These are phyloP conservation scores for Aldabrachelys gigantea DNA, from an alignment of 2,113 vertebrate species.

Conservation along the genomic window DNA sequence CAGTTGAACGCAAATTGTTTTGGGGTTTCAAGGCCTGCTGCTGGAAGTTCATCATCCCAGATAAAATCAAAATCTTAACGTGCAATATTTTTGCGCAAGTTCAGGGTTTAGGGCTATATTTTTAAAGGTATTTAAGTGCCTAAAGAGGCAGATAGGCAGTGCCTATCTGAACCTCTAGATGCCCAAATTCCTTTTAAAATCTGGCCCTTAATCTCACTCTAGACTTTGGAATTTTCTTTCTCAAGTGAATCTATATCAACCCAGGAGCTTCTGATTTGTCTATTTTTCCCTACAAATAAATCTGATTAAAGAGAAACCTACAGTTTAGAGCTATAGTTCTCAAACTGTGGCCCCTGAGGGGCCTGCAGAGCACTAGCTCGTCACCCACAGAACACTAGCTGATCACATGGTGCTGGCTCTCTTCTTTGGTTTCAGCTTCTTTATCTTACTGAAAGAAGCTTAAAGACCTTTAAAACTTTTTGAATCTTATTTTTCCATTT, in stretches of 20 bases:
- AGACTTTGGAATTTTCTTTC: not conserved
- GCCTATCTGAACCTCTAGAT: not conserved
- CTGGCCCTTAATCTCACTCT: not conserved
- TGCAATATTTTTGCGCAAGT: not conserved
- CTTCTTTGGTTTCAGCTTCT: not conserved
- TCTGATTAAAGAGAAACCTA: not conserved
- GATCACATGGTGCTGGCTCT: not conserved
- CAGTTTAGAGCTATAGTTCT: not conserved
- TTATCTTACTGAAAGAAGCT: not conserved
- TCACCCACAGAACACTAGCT: not conserved
- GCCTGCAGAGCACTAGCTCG: not conserved
- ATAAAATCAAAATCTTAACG: not conserved
- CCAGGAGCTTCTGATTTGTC: not conserved
- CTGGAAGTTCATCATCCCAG: not conserved
- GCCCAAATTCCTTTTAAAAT: not conserved
- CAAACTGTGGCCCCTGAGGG: not conserved
- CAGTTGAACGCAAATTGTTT: rapidly evolving
- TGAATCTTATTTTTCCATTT: not conserved
- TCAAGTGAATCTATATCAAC: not conserved
- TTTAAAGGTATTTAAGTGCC: not conserved
- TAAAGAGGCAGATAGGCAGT: not conserved
- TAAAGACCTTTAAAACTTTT: not conserved
- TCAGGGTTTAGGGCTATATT: not conserved
- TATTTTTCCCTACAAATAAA: not conserved
- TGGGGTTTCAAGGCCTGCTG: not conserved